Evolutionary conservation across 2,113 vertebrate species (phyloP).

Genomic region (Zosterops japonicus): DNA sequence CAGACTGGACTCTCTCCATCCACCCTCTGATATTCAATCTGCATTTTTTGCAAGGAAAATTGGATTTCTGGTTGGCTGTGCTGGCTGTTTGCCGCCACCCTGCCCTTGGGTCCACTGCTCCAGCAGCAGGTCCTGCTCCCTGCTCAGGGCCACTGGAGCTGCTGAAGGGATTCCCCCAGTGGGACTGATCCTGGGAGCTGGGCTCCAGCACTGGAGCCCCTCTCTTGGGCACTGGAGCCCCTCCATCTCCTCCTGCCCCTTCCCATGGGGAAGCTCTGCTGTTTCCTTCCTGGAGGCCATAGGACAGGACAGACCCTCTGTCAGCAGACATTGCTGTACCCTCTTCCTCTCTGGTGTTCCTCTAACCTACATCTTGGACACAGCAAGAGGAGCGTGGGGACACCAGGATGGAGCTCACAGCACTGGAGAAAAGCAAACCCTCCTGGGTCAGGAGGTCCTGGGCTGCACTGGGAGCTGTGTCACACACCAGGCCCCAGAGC

Average conservation of each 20-base stretch:
- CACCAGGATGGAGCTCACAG: background rate
- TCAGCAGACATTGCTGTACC: background rate
- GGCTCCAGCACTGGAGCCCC: background rate
- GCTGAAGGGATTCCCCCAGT: background rate
- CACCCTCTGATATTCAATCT: background rate
- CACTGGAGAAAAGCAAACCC: background rate
- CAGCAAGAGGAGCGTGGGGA: background rate
- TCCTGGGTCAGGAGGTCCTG: background rate
- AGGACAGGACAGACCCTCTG: background rate
- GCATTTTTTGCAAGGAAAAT: background rate
- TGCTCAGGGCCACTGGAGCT: background rate
- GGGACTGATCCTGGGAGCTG: background rate
- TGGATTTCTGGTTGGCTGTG: background rate
- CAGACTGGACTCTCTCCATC: background rate
- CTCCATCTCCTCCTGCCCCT: background rate
- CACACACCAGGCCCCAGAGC: background rate
- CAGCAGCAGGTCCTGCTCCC: background rate
- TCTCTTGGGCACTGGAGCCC: rapidly evolving
- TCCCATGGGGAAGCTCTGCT: background rate
- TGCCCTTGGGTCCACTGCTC: background rate
- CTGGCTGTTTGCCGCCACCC: background rate
- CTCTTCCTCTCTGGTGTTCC: background rate
- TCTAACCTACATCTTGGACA: background rate
- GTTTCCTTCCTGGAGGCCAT: rapidly evolving
- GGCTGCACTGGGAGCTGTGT: background rate